Evolutionary conservation across 64 coral and sea anemone genomes (phyloP).

Genomic region (Stylophora pistillata): DNA sequence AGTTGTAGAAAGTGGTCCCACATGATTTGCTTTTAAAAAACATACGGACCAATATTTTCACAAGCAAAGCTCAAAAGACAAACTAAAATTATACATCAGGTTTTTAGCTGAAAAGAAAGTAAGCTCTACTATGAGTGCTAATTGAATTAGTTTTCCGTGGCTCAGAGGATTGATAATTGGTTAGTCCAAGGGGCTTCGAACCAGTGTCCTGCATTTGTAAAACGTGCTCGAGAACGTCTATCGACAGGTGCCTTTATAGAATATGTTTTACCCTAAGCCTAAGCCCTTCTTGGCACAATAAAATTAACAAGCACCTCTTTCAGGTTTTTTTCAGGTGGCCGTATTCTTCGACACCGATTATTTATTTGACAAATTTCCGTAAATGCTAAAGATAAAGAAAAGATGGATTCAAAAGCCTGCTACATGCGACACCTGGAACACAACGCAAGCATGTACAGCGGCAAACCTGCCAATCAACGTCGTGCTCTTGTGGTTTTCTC

Average conservation of each 20-base stretch:
- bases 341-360: neutral
- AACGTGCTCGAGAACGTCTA: neutral
- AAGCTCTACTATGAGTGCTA: no score
- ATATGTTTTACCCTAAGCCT: neutral
- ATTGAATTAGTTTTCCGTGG: no score
- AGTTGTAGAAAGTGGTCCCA: no score
- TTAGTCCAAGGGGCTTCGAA: no score
- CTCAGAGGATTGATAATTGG: no score
- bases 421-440: neutral
- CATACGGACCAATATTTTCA: no score
- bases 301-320: neutral
- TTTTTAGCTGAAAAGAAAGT: no score
- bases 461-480: neutral
- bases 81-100: no score
- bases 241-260: neutral
- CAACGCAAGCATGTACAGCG: neutral
- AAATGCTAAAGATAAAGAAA: neutral
- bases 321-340: neutral
- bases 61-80: no score
- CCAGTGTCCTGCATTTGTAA: neutral
- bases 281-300: neutral
- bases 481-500: conserved; percentile 9
- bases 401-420: neutral
- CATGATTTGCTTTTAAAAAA: no score
- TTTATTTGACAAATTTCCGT: neutral